A percentile compares a stretch with the other conserved stretches of the same genome.
Conservation (phyloP, 2,797 vertebrate species). For the Huso huso region DNA sequence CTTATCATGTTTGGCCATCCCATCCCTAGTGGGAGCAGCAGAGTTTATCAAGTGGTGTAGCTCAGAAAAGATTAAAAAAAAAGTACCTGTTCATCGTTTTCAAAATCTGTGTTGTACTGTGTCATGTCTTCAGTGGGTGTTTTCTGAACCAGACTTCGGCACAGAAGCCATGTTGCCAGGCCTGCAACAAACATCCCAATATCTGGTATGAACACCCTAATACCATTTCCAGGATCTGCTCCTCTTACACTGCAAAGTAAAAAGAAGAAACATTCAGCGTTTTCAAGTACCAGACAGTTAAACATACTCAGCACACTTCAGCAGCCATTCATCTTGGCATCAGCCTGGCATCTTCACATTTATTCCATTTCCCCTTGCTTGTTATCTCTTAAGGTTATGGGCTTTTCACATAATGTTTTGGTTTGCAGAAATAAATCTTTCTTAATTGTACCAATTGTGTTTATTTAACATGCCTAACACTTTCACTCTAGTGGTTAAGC, state of each 20-base stretch:
- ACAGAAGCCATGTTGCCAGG: slow-evolving; percentile 83
- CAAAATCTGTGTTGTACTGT: slow-evolving; percentile 80
- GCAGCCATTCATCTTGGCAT: not conserved
- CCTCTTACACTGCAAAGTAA: slow-evolving; percentile 71
- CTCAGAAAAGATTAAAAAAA: no score
- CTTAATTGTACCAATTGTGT: no score
- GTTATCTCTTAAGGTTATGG: not conserved
- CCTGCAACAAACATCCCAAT: slow-evolving; percentile 90
- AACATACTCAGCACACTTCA: not conserved
- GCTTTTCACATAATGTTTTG: not conserved
- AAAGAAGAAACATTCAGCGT: not conserved
- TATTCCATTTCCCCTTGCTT: no score
- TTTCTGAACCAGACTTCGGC: slow-evolving; percentile 82
- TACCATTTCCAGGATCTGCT: slow-evolving; percentile 87
- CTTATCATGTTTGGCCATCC: no score
- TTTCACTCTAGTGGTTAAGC: no score
- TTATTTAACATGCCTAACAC: no score
- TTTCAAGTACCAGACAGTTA: not conserved
- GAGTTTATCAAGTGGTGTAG: no score
- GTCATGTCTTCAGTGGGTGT: slow-evolving; percentile 74
- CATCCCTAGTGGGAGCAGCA: no score
- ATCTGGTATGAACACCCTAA: slow-evolving; percentile 89
- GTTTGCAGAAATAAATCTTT: not conserved
- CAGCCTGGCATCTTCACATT: no score
- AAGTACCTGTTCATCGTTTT: slow-evolving; percentile 80